Percentiles rank a stretch among this genome's conserved stretches.
Conservation (phyloP, 2,113 vertebrate species). For the Seriola quinqueradiata region DNA sequence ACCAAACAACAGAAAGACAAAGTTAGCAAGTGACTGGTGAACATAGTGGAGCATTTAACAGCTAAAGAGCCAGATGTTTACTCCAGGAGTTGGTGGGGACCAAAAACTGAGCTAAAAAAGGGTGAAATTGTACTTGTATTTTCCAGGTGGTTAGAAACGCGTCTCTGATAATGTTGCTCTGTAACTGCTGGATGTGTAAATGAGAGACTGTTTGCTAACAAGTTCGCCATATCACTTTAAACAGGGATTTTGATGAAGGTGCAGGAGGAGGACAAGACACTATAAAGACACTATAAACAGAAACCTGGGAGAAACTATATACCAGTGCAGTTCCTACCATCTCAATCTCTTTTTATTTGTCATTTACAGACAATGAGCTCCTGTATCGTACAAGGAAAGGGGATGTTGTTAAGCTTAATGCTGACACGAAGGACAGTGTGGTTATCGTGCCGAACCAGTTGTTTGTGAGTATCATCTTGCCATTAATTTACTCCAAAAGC, state of each 20-base stretch:
- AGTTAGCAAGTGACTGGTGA: no score
- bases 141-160: no score
- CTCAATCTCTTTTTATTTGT: conserved; percentile 15
- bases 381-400: conserved; percentile 91
- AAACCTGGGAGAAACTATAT: not conserved
- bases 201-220: no score
- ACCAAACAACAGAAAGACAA: no score
- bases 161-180: no score
- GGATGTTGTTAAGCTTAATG: conserved; percentile 87
- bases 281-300: not conserved
- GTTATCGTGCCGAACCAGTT: conserved; percentile 92
- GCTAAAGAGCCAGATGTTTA: no score
- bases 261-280: not conserved
- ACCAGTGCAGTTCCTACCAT: not conserved
- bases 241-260: not conserved
- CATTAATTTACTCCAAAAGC: not conserved
- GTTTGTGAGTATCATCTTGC: conserved; percentile 89
- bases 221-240: no score
- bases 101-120: no score
- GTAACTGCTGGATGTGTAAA: no score
- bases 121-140: no score
- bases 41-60: no score
- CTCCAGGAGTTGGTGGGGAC: no score
- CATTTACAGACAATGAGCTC: conserved; percentile 89
- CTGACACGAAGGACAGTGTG: conserved; percentile 84